These are phyloP conservation scores for Meandrusa payeni DNA, from an alignment of 2,888 invertebrate genomes.

Conservation along the genomic window DNA sequence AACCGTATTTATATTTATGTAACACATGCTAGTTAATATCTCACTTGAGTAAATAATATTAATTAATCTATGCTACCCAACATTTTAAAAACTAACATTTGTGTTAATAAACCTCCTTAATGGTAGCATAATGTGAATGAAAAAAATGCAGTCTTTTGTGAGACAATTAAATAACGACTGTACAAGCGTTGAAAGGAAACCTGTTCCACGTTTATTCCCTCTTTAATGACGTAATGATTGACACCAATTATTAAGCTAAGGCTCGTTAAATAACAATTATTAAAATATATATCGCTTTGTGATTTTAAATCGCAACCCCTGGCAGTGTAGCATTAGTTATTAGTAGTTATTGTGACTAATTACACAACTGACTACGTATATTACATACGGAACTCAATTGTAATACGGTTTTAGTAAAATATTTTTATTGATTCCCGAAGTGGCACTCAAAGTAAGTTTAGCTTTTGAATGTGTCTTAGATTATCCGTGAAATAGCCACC, in stretches of 20 bases:
- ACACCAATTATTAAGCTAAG: conserved; percentile 3
- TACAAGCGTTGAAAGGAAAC: conserved; percentile 2
- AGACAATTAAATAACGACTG: conserved; percentile 3
- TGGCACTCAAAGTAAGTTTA: too few species aligned
- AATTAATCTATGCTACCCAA: too few species aligned
- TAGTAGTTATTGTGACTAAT: conserved; percentile 16
- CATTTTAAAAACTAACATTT: neutral
- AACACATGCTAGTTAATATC: too few species aligned
- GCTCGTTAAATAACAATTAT: conserved; percentile 15
- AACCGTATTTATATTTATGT: too few species aligned
- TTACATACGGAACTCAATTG: too few species aligned
- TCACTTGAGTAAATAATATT: too few species aligned
- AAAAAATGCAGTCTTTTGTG: conserved; percentile 5
- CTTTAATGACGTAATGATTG: conserved; percentile 10
- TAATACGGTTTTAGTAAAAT: too few species aligned
- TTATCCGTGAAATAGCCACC: too few species aligned
- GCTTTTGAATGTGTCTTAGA: too few species aligned
- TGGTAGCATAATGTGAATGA: too few species aligned
- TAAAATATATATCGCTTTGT: conserved; percentile 11
- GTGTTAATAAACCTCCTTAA: too few species aligned
- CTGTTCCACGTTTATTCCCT: neutral
- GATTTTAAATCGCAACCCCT: conserved; percentile 15
- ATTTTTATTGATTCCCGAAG: too few species aligned
- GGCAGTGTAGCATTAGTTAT: conserved; percentile 5
- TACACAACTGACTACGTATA: conserved; percentile 7